Percentiles rank a stretch among this genome's conserved stretches.
Conservation (phyloP, 2,113 vertebrate species). For the Shinisaurus crocodilurus region DNA sequence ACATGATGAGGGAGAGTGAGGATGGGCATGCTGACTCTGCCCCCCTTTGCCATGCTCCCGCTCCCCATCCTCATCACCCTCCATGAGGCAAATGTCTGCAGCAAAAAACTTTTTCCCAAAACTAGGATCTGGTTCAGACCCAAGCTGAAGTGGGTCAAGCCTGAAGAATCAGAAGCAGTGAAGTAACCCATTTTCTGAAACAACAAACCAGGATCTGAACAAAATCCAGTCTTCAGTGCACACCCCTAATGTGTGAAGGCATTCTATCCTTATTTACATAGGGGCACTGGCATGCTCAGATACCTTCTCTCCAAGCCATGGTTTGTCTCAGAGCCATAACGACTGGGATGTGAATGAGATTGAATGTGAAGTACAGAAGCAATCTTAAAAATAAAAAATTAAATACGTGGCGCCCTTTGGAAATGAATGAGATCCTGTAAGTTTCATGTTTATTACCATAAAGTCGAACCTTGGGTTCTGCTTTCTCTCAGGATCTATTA, state of each 20-base stretch:
- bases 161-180: not conserved
- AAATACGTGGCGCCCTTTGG: not conserved
- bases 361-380: constrained; percentile 9
- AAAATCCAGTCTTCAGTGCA: not conserved
- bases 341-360: not conserved
- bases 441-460: constrained; percentile 5
- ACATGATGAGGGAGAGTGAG: not conserved
- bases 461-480: constrained; percentile 28
- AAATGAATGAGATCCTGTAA: constrained; percentile 28
- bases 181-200: not conserved
- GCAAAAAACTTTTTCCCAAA: not conserved
- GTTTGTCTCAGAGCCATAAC: not conserved
- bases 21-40: not conserved
- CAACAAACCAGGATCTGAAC: not conserved
- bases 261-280: not conserved
- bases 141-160: not conserved
- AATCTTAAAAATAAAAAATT: not conserved
- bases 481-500: constrained; percentile 32
- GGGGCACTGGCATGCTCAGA: not conserved
- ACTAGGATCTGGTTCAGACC: not conserved
- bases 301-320: not conserved
- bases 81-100: not conserved
- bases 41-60: not conserved
- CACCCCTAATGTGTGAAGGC: not conserved
- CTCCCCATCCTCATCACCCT: not conserved